phyloP scores from a whole-genome alignment of 2,113 vertebrate genomes.

The Pseudorhombus dupliciocellatus region DNA sequence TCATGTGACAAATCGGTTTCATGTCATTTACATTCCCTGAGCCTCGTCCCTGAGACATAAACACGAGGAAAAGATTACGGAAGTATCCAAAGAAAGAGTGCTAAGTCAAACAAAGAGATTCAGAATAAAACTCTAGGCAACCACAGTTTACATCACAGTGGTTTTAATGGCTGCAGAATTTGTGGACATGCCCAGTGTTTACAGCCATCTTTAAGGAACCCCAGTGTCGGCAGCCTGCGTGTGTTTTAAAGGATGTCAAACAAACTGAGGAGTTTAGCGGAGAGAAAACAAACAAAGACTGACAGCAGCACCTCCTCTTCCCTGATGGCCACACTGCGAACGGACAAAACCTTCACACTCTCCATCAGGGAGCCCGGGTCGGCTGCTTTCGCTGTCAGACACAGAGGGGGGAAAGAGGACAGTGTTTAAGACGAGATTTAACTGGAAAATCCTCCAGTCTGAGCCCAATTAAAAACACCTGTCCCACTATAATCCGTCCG shows the following conservation, averaged over 20 bases:
- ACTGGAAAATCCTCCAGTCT: slow-evolving; percentile 27
- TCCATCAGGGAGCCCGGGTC: slow-evolving; percentile 2
- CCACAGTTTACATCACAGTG: neutral
- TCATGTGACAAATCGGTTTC: slow-evolving; percentile 49
- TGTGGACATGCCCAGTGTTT: slow-evolving; percentile 27
- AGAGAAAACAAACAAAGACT: slow-evolving; percentile 49
- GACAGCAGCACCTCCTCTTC: slow-evolving; percentile 11
- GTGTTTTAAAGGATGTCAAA: slow-evolving; percentile 51
- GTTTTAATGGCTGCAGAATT: neutral
- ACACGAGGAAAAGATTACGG: neutral
- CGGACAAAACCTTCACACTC: slow-evolving; percentile 5
- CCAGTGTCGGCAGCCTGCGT: neutral
- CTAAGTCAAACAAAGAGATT: slow-evolving; percentile 3
- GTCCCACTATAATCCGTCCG: slow-evolving; percentile 52
- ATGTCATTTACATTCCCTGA: slow-evolving; percentile 17
- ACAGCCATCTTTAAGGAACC: slow-evolving; percentile 27
- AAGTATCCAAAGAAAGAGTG: neutral
- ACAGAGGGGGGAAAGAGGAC: neutral
- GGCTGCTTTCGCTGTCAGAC: slow-evolving; percentile 3
- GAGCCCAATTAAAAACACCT: slow-evolving; percentile 66
- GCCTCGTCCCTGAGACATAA: neutral
- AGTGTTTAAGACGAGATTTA: slow-evolving; percentile 16
- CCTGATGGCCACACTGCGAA: slow-evolving; percentile 10
- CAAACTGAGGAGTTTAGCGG: slow-evolving; percentile 31
- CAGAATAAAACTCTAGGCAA: neutral